Evolutionary conservation across 2,888 invertebrate species (phyloP), one percentile per base, ranked within the genome.

Genomic region (Parnassius apollo): DNA sequence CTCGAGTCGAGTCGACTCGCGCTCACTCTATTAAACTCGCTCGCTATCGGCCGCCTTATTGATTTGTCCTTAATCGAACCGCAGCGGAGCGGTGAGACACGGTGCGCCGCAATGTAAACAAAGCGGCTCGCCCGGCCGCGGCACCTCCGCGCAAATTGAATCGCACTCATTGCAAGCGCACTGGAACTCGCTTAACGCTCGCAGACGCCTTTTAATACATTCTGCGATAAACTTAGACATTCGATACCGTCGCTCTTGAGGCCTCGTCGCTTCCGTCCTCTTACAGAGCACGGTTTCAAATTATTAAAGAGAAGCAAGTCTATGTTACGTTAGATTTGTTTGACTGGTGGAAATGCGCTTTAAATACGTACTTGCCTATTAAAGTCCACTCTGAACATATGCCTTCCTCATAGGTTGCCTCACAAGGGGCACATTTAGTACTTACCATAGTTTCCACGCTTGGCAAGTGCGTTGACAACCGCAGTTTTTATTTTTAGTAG

Each of bases 1-100:
- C 89, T 87, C 88, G 62, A 62, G 58, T 48, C 62, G 84, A 86
- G 85, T 87, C 86, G 82, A 81, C 86, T 86, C 86, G 85, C 86
- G 85, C 86, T 87, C 88, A 89, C 88, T 91, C 90, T 90, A 91
- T 91, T 90, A 91, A 90, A 88, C 86, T 88, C 82, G 79, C 87
- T 86, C 80, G 86, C 85, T 88, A 89, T 90, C 88, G 88, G 49
- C 88, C 88, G 85, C 89, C 90, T 90, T 90, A 91, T 91, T 91
- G 91, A 91, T 91, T 90, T 85, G 87, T 88, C 85, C 87, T 86
- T 88, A 88, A 89, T 88, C 86, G 86, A 82, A 81, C 79, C 78
- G 85, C 81, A 81, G 78, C 76, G 75, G 45, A 51, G 51, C 12
- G 81, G 72, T 69, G 77, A 75, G 75, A 74, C 71, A 70, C 75